A percentile compares a stretch with the other conserved stretches of the same genome.
Evolutionary conservation across 2,797 vertebrate genomes (phyloP).

Genomic region (Anguilla anguilla): DNA sequence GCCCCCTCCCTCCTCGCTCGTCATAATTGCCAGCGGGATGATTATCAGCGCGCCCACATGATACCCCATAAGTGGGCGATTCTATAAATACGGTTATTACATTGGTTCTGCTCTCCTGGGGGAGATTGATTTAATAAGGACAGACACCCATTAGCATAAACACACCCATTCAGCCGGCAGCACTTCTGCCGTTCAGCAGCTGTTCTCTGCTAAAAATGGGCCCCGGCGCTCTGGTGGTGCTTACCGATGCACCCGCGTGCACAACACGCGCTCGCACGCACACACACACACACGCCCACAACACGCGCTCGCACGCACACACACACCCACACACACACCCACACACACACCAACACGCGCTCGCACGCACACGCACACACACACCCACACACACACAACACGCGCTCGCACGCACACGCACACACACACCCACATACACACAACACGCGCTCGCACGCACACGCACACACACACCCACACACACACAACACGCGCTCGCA

Average conservation of each 20-base stretch:
- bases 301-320: too few species aligned
- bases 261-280: conserved; percentile 25
- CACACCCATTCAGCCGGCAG: conserved; percentile 23
- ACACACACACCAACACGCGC: too few species aligned
- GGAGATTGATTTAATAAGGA: conserved; percentile 44
- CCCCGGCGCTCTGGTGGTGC: neutral
- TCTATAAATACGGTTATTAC: conserved; percentile 47
- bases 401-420: neutral
- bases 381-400: conserved; percentile 27
- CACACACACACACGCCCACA: conserved; percentile 23
- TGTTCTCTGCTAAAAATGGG: neutral
- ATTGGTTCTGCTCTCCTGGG: conserved; percentile 25
- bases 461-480: neutral
- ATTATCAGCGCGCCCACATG: conserved; percentile 34
- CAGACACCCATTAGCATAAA: conserved; percentile 45
- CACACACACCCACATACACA: too few species aligned
- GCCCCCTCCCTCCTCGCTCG: conserved; percentile 26
- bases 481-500: neutral
- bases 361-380: too few species aligned
- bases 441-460: too few species aligned
- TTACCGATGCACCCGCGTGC: neutral
- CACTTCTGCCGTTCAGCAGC: neutral
- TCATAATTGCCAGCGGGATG: conserved; percentile 29
- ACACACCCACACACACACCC: conserved; percentile 22
- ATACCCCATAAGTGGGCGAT: conserved; percentile 44